phyloP scores from a whole-genome alignment of 2,113 vertebrate species.

The Microcebus ravelobensis region DNA sequence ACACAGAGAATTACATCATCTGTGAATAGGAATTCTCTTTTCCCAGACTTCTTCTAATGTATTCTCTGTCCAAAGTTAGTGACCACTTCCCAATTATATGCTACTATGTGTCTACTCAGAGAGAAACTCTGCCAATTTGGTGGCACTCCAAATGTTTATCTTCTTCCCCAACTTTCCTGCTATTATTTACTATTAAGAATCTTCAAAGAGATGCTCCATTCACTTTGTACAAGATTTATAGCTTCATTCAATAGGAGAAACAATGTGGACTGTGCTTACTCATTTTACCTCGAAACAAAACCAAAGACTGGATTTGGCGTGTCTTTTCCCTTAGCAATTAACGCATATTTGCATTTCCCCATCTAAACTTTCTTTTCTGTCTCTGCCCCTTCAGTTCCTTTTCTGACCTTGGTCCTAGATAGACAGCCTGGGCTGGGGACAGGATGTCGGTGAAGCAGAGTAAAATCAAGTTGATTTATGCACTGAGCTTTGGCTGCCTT shows the following conservation, averaged over 20 bases:
- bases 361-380: neutral
- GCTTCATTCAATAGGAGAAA: neutral
- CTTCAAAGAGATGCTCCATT: neutral
- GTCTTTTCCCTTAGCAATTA: neutral
- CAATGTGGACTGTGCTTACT: neutral
- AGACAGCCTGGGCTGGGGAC: neutral
- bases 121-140: neutral
- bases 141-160: neutral
- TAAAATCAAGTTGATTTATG: neutral
- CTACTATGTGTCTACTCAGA: neutral
- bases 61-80: neutral
- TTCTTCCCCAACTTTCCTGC: neutral
- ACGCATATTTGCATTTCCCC: neutral
- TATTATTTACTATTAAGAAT: neutral
- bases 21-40: neutral
- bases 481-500: neutral
- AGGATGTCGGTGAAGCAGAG: rapidly evolving
- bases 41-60: neutral
- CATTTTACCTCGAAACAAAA: neutral
- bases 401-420: neutral
- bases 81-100: neutral
- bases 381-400: neutral
- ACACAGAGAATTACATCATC: neutral
- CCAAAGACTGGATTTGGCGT: neutral
- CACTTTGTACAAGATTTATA: neutral